Evolutionary conservation across 2,888 invertebrate genomes (phyloP).

Genomic region (Andrena bicolor): DNA sequence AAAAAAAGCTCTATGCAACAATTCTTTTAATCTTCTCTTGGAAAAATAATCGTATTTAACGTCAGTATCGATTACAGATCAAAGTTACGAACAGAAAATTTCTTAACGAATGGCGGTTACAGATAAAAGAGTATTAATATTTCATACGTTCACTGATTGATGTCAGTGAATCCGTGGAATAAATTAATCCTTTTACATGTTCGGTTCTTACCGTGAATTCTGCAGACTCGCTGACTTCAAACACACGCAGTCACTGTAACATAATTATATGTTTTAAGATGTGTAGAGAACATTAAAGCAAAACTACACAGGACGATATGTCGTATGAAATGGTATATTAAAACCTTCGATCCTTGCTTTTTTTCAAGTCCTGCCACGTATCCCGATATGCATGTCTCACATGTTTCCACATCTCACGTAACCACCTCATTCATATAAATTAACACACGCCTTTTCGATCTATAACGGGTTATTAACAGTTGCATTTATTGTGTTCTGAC

Average conservation of each 20-base stretch:
- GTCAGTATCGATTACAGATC: not conserved
- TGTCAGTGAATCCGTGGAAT: constrained; percentile 74
- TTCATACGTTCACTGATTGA: constrained; percentile 79
- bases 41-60: not conserved
- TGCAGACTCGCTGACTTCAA: constrained; percentile 75
- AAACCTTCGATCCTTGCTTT: constrained; percentile 77
- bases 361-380: constrained; percentile 65
- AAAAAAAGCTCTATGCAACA: not conserved
- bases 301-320: constrained; percentile 76
- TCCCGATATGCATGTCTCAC: constrained; percentile 73
- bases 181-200: constrained; percentile 45
- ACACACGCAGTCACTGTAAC: constrained; percentile 78
- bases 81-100: not conserved
- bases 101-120: constrained; percentile 8
- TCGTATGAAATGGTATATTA: constrained; percentile 77
- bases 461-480: constrained; percentile 32
- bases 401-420: constrained; percentile 59
- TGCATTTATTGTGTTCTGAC: constrained; percentile 34
- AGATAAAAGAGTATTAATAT: constrained; percentile 58
- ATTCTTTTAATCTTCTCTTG: not conserved
- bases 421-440: constrained; percentile 56
- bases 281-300: constrained; percentile 78
- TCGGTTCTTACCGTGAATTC: constrained; percentile 59
- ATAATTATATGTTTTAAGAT: constrained; percentile 74
- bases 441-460: constrained; percentile 34